These are phyloP conservation scores for Buathra laborator DNA, from an alignment of 2,888 invertebrate species.

Conservation along the genomic window DNA sequence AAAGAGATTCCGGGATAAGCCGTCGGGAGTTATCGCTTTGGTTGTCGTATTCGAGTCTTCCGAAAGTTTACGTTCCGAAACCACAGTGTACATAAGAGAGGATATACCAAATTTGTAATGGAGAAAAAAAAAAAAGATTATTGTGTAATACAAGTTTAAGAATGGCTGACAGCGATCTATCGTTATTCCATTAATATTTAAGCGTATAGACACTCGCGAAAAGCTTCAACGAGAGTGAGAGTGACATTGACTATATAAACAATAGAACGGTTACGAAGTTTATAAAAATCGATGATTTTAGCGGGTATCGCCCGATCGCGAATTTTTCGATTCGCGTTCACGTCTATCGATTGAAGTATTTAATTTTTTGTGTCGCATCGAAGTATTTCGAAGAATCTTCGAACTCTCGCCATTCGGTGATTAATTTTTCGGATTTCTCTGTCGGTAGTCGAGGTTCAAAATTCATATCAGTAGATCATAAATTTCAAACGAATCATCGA, in stretches of 20 bases:
- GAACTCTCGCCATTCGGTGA: slow-evolving; percentile 3
- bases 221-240: slow-evolving; percentile 36
- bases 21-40: slow-evolving; percentile 4
- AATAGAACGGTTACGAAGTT: slow-evolving; percentile 1
- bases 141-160: slow-evolving; percentile 74
- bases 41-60: slow-evolving; percentile 49
- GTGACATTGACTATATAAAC: slow-evolving; percentile 24
- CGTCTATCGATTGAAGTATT: slow-evolving; percentile 38
- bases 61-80: slow-evolving; percentile 61
- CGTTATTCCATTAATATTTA: slow-evolving; percentile 73
- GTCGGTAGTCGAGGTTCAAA: slow-evolving; percentile 64
- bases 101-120: slow-evolving; percentile 79
- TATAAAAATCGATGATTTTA: slow-evolving; percentile 6
- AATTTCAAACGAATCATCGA: slow-evolving; percentile 25
- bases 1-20: slow-evolving; percentile 5
- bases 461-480: slow-evolving; percentile 67
- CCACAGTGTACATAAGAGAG: slow-evolving; percentile 75
- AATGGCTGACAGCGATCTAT: slow-evolving; percentile 69
- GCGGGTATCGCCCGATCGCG: neutral
- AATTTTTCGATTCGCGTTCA: slow-evolving; percentile 18
- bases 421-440: slow-evolving; percentile 40
- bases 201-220: slow-evolving; percentile 62
- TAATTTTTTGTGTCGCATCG: neutral
- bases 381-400: neutral
- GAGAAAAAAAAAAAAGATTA: slow-evolving; percentile 67